Evolutionary conservation across 2,888 invertebrate genomes (phyloP).

Genomic region (Xanthorhoe designata): DNA sequence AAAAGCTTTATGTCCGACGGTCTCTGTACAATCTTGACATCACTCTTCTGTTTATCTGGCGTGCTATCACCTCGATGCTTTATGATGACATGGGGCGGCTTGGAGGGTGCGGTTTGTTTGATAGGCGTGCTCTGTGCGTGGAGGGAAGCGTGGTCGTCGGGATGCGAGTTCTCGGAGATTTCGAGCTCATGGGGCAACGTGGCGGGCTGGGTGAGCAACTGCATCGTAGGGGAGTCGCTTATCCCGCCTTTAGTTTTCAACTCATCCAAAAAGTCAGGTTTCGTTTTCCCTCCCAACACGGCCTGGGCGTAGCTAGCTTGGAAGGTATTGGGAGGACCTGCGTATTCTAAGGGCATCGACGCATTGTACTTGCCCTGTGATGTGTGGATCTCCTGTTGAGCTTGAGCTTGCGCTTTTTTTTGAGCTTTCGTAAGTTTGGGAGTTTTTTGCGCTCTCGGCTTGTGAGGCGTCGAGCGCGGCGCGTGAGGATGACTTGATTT

Average conservation of each 20-base stretch:
- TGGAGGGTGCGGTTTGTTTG: slow-evolving; percentile 62
- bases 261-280: slow-evolving; percentile 69
- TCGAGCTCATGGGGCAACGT: slow-evolving; percentile 70
- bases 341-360: slow-evolving; percentile 67
- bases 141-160: slow-evolving; percentile 64
- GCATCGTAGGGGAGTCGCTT: slow-evolving; percentile 74
- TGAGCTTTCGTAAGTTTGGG: slow-evolving; percentile 59
- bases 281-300: slow-evolving; percentile 68
- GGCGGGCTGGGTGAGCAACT: slow-evolving; percentile 71
- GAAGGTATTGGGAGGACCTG: slow-evolving; percentile 75
- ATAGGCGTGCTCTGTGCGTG: slow-evolving; percentile 66
- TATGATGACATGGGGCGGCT: slow-evolving; percentile 75
- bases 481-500: slow-evolving; percentile 73
- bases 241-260: slow-evolving; percentile 67
- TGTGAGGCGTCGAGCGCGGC: slow-evolving; percentile 61
- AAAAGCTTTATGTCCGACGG: slow-evolving; percentile 75
- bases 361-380: slow-evolving; percentile 67
- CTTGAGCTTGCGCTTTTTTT: slow-evolving; percentile 64
- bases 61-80: slow-evolving; percentile 69
- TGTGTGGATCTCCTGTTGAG: slow-evolving; percentile 60
- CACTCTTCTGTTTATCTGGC: slow-evolving; percentile 70
- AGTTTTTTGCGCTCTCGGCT: slow-evolving; percentile 65
- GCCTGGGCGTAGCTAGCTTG: slow-evolving; percentile 81
- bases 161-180: slow-evolving; percentile 62
- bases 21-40: slow-evolving; percentile 77